Conservation (phyloP, 2,888 invertebrate genomes). For the Clanis bilineata region DNA sequence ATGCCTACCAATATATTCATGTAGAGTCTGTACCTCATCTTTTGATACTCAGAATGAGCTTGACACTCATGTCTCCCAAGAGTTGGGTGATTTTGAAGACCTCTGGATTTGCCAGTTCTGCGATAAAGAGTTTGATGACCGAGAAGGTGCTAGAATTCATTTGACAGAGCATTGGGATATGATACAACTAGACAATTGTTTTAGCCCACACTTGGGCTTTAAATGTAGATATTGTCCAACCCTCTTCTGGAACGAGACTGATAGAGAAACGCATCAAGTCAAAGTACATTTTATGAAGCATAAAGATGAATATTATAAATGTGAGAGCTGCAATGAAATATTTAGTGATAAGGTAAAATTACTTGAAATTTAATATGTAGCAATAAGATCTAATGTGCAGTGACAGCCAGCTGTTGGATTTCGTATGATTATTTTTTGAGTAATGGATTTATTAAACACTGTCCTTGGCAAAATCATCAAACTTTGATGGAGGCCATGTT, state of each 20-base stretch:
- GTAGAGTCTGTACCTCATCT: slow-evolving; percentile 64
- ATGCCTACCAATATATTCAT: slow-evolving; percentile 56
- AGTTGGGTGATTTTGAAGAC: slow-evolving; percentile 67
- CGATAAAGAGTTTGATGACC: slow-evolving; percentile 69
- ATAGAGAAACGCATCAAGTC: slow-evolving; percentile 70
- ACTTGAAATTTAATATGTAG: too few relatives aligned
- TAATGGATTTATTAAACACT: too few relatives aligned
- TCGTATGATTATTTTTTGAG: too few relatives aligned
- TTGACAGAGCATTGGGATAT: slow-evolving; percentile 60
- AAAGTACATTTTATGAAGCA: slow-evolving; percentile 57
- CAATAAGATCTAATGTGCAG: neutral
- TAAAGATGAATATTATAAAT: slow-evolving; percentile 66
- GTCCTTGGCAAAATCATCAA: too few relatives aligned
- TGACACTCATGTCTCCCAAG: slow-evolving; percentile 52
- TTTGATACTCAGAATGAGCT: slow-evolving; percentile 63
- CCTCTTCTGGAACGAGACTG: slow-evolving; percentile 77
- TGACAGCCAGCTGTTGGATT: too few relatives aligned
- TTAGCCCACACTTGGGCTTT: slow-evolving; percentile 74
- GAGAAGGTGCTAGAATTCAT: slow-evolving; percentile 59
- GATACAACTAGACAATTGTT: slow-evolving; percentile 68
- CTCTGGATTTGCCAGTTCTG: slow-evolving; percentile 79
- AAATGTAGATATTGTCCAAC: slow-evolving; percentile 75
- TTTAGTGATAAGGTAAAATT: slow-evolving; percentile 78
- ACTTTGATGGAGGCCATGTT: too few relatives aligned
- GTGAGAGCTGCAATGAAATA: slow-evolving; percentile 57